phyloP scores from a whole-genome alignment of 2,113 vertebrate species.

The Notiomystis cincta region DNA sequence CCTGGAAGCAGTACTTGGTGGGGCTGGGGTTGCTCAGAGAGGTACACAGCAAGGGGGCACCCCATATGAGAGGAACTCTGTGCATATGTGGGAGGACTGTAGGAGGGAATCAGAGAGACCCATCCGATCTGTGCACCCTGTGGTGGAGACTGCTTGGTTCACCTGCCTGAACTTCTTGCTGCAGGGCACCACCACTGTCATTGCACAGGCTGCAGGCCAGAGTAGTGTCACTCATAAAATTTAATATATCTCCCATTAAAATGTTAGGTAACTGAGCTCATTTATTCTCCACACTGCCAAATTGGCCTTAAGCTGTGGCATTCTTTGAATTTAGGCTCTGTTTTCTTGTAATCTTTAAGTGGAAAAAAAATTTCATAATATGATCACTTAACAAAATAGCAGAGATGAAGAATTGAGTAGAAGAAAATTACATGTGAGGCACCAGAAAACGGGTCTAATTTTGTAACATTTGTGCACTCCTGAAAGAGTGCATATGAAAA shows the following conservation, averaged over 20 bases:
- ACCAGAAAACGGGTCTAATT: constrained; percentile 13
- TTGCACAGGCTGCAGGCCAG: neutral
- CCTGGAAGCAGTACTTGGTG: neutral
- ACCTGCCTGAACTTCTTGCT: neutral
- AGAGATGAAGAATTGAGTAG: neutral
- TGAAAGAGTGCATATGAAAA: neutral
- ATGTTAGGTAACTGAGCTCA: neutral
- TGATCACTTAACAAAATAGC: neutral
- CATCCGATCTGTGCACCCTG: too few relatives aligned
- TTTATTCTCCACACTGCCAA: neutral
- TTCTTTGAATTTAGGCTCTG: neutral
- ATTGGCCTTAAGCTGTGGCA: neutral
- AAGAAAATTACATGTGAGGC: neutral
- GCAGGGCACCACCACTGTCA: fast-evolving
- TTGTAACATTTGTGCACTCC: neutral
- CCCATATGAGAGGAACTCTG: neutral
- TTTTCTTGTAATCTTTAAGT: neutral
- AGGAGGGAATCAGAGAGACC: neutral
- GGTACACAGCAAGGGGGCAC: fast-evolving
- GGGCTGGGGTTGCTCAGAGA: fast-evolving
- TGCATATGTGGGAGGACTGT: fast-evolving
- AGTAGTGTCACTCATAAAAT: neutral
- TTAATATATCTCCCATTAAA: neutral
- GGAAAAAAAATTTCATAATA: neutral
- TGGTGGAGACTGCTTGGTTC: neutral